phyloP scores from a whole-genome alignment of 2,113 vertebrate genomes.

The Beaufortia kweichowensis region DNA sequence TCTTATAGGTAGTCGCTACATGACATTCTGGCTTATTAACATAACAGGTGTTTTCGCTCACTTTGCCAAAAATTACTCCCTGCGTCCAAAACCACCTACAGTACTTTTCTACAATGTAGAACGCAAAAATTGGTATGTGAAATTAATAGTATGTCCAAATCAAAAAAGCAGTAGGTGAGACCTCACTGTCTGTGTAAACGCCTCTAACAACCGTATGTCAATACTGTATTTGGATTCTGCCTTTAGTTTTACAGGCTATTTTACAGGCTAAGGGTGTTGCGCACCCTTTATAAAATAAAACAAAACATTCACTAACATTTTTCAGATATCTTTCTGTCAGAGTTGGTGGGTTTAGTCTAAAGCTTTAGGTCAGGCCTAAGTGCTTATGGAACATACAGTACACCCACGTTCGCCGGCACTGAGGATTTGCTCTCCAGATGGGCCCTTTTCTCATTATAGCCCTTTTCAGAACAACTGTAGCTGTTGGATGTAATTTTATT shows the following conservation, averaged over 20 bases:
- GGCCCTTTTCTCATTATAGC: neutral
- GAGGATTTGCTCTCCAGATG: neutral
- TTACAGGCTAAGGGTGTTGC: too few species aligned
- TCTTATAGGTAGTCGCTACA: too few species aligned
- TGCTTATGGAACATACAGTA: neutral
- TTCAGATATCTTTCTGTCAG: conserved; percentile 14
- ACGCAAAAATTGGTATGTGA: too few species aligned
- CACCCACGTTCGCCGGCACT: neutral
- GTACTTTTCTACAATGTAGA: too few species aligned
- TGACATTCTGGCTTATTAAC: too few species aligned
- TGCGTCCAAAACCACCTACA: too few species aligned
- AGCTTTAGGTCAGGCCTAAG: neutral
- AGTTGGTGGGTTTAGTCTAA: neutral
- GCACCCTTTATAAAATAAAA: conserved; percentile 4
- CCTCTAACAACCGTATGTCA: neutral
- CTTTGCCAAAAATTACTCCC: too few species aligned
- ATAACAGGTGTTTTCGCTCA: too few species aligned
- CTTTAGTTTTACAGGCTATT: neutral
- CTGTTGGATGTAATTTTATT: conserved; percentile 3
- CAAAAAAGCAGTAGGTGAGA: too few species aligned
- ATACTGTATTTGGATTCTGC: neutral
- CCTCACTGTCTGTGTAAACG: too few species aligned
- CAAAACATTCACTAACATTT: conserved; percentile 4
- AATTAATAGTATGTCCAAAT: too few species aligned
- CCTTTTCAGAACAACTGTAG: neutral